Evolutionary conservation across 2,113 vertebrate species (phyloP).

Genomic region (Girardinichthys multiradiatus): DNA sequence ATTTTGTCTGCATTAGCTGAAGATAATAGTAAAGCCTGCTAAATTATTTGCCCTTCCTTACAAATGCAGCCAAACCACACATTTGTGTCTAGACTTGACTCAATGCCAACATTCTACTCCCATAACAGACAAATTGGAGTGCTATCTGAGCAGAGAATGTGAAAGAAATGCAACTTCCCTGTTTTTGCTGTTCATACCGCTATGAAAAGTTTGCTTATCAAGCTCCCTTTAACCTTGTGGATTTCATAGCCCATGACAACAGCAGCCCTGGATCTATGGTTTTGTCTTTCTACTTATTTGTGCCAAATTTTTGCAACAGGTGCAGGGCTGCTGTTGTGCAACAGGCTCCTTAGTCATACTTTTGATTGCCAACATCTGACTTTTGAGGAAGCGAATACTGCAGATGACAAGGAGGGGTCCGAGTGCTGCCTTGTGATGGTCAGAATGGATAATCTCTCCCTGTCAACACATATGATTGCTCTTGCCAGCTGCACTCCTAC

Average conservation of each 20-base stretch:
- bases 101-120: conserved; percentile 68
- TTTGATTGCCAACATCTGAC: conserved; percentile 68
- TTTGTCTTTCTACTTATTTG: conserved; percentile 32
- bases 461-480: conserved; percentile 72
- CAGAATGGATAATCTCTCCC: conserved; percentile 64
- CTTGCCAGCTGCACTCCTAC: conserved; percentile 73
- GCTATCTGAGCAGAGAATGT: conserved; percentile 59
- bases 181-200: too few species aligned
- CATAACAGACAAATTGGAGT: conserved; percentile 64
- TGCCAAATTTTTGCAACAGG: conserved; percentile 63
- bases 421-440: conserved; percentile 45
- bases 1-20: conserved; percentile 11
- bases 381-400: conserved; percentile 63
- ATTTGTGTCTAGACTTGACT: conserved; percentile 80
- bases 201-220: conserved; percentile 61
- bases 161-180: conserved; percentile 52
- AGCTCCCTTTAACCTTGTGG: conserved; percentile 57
- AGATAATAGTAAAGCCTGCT: conserved; percentile 50
- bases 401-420: conserved; percentile 59
- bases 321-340: conserved; percentile 69
- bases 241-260: conserved; percentile 55
- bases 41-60: conserved; percentile 69
- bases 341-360: conserved; percentile 59
- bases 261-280: conserved; percentile 32
- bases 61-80: conserved; percentile 77